A percentile compares a stretch with the other conserved stretches of the same genome.
Evolutionary conservation across 2,113 vertebrate genomes (phyloP).

Genomic region (Sterrhoptilus dennistouni): DNA sequence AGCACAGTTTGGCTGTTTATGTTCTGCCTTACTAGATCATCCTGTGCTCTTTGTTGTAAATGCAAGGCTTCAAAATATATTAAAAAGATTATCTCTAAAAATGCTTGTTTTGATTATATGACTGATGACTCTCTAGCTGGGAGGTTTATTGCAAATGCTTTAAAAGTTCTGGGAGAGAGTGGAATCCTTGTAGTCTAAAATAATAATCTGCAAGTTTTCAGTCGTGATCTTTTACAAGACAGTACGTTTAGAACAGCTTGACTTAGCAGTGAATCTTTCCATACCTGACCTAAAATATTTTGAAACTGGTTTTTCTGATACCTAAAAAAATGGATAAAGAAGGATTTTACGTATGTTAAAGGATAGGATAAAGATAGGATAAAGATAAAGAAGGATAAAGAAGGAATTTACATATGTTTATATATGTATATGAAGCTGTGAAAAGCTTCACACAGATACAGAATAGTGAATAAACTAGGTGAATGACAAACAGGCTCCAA

Average conservation of each 20-base stretch:
- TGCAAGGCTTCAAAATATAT: not conserved
- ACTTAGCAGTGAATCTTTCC: not conserved
- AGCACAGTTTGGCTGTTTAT: not conserved
- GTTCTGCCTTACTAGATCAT: not conserved
- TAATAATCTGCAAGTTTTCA: not conserved
- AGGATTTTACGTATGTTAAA: not conserved
- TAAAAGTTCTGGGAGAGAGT: not conserved
- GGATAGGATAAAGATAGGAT: too few species aligned
- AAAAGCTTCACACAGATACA: not conserved
- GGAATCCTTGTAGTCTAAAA: not conserved
- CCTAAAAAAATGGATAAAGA: not conserved
- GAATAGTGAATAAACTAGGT: not conserved
- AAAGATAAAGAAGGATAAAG: too few species aligned
- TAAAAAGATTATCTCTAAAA: conserved; percentile 9
- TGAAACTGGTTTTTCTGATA: not conserved
- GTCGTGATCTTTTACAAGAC: not conserved
- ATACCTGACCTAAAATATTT: not conserved
- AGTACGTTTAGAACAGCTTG: not conserved
- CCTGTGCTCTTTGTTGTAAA: not conserved
- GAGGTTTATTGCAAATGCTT: not conserved
- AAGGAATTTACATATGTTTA: not conserved
- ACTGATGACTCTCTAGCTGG: not conserved
- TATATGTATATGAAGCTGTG: not conserved
- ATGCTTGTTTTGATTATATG: not conserved
- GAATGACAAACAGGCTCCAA: not conserved